Conservation (phyloP, 2,113 vertebrate genomes). For the Hypocryptadius cinnamomeus region DNA sequence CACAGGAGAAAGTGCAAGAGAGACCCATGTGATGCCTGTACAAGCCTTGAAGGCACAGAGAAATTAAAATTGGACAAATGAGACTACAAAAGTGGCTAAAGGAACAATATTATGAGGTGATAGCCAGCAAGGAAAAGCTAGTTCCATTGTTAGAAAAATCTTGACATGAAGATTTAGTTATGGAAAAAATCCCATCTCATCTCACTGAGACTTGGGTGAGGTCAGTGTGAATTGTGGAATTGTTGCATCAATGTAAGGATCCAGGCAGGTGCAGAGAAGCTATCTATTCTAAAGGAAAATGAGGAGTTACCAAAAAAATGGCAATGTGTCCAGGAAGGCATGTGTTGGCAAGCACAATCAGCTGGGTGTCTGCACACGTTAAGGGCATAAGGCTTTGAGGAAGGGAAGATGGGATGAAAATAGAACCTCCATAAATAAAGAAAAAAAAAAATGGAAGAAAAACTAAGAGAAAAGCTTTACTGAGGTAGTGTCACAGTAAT, state of each 20-base stretch:
- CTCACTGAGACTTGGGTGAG: not conserved
- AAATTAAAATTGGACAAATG: conserved; percentile 34
- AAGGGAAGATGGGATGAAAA: not conserved
- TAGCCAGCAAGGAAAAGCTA: not conserved
- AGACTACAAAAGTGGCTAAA: not conserved
- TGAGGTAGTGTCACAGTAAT: not conserved
- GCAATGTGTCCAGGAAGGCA: not conserved
- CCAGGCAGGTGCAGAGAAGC: not conserved
- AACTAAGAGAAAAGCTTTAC: not conserved
- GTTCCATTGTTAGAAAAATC: not conserved
- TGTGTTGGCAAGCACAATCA: not conserved
- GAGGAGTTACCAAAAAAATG: not conserved
- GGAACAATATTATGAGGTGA: not conserved
- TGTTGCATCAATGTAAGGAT: not conserved
- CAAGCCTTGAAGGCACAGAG: not conserved
- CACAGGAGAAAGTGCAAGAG: not conserved
- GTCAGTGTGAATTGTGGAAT: not conserved
- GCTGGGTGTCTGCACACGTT: not conserved
- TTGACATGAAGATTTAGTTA: not conserved
- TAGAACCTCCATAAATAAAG: not conserved
- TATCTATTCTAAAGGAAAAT: not conserved
- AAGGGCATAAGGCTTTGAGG: not conserved
- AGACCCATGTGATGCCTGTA: not conserved
- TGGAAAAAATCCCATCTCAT: not conserved
- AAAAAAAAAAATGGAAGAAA: not conserved